Evolutionary conservation across 2,113 vertebrate genomes (phyloP), one percentile per base, ranked within the genome.

Genomic region (Sphaerodactylus townsendi): DNA sequence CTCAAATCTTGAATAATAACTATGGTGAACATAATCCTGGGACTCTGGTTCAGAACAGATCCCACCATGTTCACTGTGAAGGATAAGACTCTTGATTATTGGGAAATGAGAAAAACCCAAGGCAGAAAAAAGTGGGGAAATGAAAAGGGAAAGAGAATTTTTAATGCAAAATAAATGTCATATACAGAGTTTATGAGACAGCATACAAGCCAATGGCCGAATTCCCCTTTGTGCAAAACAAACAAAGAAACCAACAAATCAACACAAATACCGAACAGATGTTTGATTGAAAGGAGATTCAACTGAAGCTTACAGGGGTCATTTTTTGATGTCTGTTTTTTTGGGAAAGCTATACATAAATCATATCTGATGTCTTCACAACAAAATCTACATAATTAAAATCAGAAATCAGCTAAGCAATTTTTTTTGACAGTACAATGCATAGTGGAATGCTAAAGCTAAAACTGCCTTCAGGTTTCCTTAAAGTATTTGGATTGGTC

Each of bases 211-310:
- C 87, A 79, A 77, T 83, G 83, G 84, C 72, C 85, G 89, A 85
- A 74, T 83, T 88, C 85, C 72, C 53, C 71, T 93, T 80, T 3
- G 53, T 69, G 79, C 37, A 89, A 86, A 88, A 85, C 92, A 93
- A 87, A 83, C 46, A 90, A 94, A 93, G 82, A 85, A 93, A 95
- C 87, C 85, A 92, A 93, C 90, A 95, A 94, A 88, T 25, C 66
- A 89, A 82, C 85, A 89, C 81, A 92, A 93, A 93, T 79, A 81
- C 68, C 76, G 88, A 95, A 92, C 88, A 93, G 82, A 91, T 93
- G 95, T 93, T 93, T 90, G 82, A 91, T 83, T 91, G 85, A 92
- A 50, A 88, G 74, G 82, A 90, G 82, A 72, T 93, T 88, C 86
- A 90, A 75, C 35, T 48, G 11, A 89, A 93, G 77, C 71, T 14